Evolutionary conservation across 2,797 vertebrate genomes (phyloP).

Genomic region (Paramormyrops hopkinsi): DNA sequence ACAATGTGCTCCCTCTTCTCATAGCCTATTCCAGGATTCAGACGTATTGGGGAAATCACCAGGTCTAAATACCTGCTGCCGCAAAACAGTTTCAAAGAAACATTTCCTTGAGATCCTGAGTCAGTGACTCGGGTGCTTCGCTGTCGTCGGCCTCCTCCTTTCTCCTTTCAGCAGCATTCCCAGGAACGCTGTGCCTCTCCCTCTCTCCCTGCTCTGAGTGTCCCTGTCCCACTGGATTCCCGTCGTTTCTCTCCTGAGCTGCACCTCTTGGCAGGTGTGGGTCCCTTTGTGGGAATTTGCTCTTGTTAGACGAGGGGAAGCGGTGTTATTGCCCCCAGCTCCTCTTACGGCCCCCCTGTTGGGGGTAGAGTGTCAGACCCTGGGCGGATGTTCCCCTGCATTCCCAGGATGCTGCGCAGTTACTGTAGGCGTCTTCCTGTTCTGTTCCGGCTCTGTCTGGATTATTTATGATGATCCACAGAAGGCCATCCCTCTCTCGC

Average conservation of each 20-base stretch:
- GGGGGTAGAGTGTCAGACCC: background rate
- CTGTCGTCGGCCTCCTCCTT: background rate
- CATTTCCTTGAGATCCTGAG: background rate
- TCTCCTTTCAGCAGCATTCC: background rate
- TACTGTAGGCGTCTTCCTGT: slow-evolving; percentile 36
- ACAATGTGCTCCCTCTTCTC: background rate
- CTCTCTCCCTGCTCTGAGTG: background rate
- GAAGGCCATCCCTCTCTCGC: slow-evolving; percentile 42
- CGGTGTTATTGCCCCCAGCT: background rate
- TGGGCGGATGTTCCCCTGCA: slow-evolving; percentile 35
- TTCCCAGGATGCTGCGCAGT: slow-evolving; percentile 40
- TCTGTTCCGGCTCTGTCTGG: slow-evolving; percentile 45
- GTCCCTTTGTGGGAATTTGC: background rate
- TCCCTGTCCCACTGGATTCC: background rate
- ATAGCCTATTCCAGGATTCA: background rate
- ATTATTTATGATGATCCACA: slow-evolving; percentile 44
- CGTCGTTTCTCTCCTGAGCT: background rate
- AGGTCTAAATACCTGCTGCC: background rate
- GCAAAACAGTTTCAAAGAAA: background rate
- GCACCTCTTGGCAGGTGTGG: background rate
- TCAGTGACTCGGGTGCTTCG: background rate
- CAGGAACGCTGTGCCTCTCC: background rate
- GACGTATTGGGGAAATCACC: background rate
- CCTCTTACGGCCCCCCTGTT: background rate
- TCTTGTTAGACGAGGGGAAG: background rate